Evolutionary conservation across 2,797 vertebrate species (phyloP).

Genomic region (Tapirus indicus): DNA sequence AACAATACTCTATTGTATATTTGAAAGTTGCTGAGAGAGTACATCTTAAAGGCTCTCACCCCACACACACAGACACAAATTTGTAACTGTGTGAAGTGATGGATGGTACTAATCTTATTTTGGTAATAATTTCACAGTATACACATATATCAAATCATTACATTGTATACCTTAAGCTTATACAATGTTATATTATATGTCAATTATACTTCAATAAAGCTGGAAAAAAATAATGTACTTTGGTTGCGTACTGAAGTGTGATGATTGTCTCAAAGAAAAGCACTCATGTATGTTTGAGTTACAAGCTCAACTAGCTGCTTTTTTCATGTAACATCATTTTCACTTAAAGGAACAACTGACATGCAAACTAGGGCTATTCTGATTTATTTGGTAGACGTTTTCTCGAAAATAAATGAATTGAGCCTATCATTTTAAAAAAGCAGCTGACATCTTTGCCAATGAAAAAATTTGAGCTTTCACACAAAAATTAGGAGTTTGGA

Average conservation of each 20-base stretch:
- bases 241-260: neutral
- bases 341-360: neutral
- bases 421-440: neutral
- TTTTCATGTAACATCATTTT: neutral
- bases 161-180: neutral
- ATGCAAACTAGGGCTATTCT: neutral
- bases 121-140: neutral
- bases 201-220: neutral
- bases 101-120: neutral
- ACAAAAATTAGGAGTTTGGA: neutral
- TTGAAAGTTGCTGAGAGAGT: neutral
- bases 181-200: neutral
- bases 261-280: neutral
- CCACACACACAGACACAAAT: neutral
- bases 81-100: neutral
- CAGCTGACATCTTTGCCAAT: neutral
- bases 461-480: neutral
- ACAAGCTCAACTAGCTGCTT: neutral
- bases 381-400: neutral
- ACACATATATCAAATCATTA: neutral
- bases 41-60: neutral
- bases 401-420: neutral
- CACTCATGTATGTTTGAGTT: neutral
- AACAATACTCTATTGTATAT: neutral
- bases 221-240: neutral